phyloP scores from a whole-genome alignment of 1,140 invertebrate genomes.

The Euborellia annulipes region DNA sequence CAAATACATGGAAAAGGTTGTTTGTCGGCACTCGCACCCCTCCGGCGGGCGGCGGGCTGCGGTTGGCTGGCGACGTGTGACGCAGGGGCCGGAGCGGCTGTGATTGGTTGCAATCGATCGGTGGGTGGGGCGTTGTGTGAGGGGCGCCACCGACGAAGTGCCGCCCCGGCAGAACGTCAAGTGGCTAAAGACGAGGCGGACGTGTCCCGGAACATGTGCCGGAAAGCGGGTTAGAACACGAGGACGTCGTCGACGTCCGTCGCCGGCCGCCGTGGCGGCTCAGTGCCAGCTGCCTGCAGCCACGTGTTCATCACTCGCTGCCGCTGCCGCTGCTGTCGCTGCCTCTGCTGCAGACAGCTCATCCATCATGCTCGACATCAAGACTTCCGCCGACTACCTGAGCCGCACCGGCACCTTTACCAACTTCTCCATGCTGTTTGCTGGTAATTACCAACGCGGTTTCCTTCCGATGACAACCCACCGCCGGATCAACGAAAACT shows the following conservation, averaged over 20 bases:
- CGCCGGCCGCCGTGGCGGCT: neutral
- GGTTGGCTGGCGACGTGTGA: too few relatives aligned
- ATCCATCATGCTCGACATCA: slow-evolving; percentile 41
- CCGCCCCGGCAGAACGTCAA: neutral
- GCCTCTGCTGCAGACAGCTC: slow-evolving; percentile 7
- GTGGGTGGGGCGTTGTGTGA: neutral
- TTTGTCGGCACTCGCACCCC: too few relatives aligned
- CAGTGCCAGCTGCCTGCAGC: slow-evolving; percentile 14
- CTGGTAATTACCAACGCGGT: slow-evolving; percentile 31
- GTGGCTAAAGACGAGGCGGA: neutral
- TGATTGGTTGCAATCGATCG: neutral
- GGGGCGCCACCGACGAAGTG: neutral
- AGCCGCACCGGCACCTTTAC: slow-evolving; percentile 38
- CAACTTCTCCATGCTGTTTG: slow-evolving; percentile 47
- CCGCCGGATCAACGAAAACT: neutral
- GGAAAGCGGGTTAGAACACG: neutral
- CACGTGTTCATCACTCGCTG: slow-evolving; percentile 6
- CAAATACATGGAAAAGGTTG: too few relatives aligned
- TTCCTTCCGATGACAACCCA: neutral
- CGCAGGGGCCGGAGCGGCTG: too few relatives aligned
- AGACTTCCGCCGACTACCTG: slow-evolving; percentile 39
- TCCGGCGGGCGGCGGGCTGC: too few relatives aligned
- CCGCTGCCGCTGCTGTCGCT: slow-evolving; percentile 20
- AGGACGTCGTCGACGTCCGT: slow-evolving; percentile 13
- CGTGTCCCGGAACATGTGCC: neutral